Evolutionary conservation across 2,888 invertebrate genomes (phyloP).

Genomic region (Ophioninae sp.): DNA sequence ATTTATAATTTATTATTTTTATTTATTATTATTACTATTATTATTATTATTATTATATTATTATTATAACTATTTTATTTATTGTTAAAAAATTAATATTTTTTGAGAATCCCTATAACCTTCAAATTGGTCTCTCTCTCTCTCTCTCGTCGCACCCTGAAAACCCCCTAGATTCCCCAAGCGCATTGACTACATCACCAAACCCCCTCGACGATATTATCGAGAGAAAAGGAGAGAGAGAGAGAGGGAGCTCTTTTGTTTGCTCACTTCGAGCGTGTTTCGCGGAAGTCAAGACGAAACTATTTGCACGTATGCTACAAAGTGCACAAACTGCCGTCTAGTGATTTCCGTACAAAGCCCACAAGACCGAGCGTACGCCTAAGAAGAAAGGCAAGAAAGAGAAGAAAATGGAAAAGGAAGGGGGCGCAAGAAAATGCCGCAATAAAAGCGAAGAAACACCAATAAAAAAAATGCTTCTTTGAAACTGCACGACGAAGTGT

Average conservation of each 20-base stretch:
- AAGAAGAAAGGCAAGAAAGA: background rate
- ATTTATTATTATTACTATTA: too few relatives aligned
- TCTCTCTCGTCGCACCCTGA: constrained; percentile 13
- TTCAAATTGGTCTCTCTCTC: background rate
- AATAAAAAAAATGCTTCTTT: too few relatives aligned
- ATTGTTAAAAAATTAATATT: too few relatives aligned
- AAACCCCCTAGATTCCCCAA: background rate
- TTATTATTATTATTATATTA: too few relatives aligned
- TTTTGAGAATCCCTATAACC: too few relatives aligned
- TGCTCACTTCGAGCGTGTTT: constrained; percentile 32
- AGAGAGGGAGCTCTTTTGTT: constrained; percentile 43
- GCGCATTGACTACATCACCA: constrained; percentile 15
- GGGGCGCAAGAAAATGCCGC: background rate
- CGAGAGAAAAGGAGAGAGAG: constrained; percentile 29
- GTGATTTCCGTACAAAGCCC: background rate
- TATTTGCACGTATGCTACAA: constrained; percentile 11
- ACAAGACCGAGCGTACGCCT: background rate
- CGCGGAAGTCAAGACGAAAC: constrained; percentile 57
- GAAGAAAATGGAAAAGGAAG: background rate
- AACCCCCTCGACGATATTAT: constrained; percentile 27
- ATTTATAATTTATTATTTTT: too few relatives aligned
- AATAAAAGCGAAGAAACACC: background rate
- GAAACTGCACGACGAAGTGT: too few relatives aligned
- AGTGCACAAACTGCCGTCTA: constrained; percentile 23
- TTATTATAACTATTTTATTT: too few relatives aligned